Conservation (phyloP, 1,140 invertebrate species). For the Hycleus cichorii region DNA sequence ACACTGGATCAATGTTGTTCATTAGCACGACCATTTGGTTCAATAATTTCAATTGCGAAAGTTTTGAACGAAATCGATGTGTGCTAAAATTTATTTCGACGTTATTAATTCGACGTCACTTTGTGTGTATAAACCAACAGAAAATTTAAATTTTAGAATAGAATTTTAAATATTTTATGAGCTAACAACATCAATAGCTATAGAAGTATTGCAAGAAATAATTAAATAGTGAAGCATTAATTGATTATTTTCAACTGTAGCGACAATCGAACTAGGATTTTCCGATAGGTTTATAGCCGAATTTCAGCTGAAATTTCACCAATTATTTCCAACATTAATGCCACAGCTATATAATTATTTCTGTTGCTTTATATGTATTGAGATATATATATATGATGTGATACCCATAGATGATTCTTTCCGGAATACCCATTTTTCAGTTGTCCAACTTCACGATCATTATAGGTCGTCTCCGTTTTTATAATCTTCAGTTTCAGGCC, state of each 20-base stretch:
- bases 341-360: slow-evolving; percentile 28
- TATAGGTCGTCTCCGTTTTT: not conserved
- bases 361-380: slow-evolving; percentile 30
- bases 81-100: slow-evolving; percentile 1
- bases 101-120: slow-evolving; percentile 14
- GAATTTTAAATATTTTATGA: slow-evolving; percentile 25
- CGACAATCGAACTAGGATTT: not conserved
- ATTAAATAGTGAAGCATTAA: slow-evolving; percentile 28
- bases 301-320: not conserved
- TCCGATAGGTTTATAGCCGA: not conserved
- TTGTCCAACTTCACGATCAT: not conserved
- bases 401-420: slow-evolving; percentile 27
- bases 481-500: not conserved
- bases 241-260: not conserved
- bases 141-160: slow-evolving; percentile 21
- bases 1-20: slow-evolving; percentile 10
- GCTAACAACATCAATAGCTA: slow-evolving; percentile 29
- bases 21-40: not conserved
- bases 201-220: slow-evolving; percentile 20
- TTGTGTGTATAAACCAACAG: slow-evolving; percentile 15
- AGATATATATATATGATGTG: slow-evolving; percentile 30
- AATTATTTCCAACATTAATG: slow-evolving; percentile 10
- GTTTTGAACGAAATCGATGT: not conserved
- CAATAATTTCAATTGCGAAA: not conserved
- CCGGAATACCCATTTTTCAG: slow-evolving; percentile 14